A percentile compares a stretch with the other conserved stretches of the same genome.
These are phyloP conservation scores for Pseudotriccus pelzelni DNA, from an alignment of 2,797 vertebrate species.

Conservation along the genomic window DNA sequence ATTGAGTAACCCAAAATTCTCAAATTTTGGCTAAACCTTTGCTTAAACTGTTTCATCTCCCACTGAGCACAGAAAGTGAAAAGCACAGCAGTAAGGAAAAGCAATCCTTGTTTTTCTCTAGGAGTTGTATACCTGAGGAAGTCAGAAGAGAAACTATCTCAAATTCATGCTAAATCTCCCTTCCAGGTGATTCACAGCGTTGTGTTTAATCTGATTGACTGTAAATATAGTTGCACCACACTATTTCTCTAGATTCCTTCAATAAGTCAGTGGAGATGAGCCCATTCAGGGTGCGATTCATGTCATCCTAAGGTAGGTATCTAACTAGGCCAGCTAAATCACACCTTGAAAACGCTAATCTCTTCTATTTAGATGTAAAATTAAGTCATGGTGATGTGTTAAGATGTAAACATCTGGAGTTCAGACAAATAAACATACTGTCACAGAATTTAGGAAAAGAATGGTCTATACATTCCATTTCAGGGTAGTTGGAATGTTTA, in stretches of 20 bases:
- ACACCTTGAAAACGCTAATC: not conserved
- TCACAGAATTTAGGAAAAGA: not conserved
- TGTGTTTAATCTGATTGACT: not conserved
- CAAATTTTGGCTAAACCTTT: not conserved
- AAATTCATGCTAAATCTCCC: not conserved
- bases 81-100: not conserved
- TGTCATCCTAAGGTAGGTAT: not conserved
- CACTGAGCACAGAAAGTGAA: constrained; percentile 6
- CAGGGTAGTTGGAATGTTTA: not conserved
- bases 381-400: not conserved
- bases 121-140: not conserved
- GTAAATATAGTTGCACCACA: not conserved
- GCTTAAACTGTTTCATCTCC: not conserved
- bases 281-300: not conserved
- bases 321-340: not conserved
- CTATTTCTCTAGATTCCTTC: not conserved
- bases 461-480: not conserved
- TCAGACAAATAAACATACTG: not conserved
- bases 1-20: not conserved
- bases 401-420: not conserved
- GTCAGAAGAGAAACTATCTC: not conserved
- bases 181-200: not conserved
- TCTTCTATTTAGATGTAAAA: not conserved
- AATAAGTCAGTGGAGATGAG: not conserved
- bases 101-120: not conserved